Evolutionary conservation across 1,140 invertebrate genomes (phyloP).

Genomic region (Calosoma granatense): DNA sequence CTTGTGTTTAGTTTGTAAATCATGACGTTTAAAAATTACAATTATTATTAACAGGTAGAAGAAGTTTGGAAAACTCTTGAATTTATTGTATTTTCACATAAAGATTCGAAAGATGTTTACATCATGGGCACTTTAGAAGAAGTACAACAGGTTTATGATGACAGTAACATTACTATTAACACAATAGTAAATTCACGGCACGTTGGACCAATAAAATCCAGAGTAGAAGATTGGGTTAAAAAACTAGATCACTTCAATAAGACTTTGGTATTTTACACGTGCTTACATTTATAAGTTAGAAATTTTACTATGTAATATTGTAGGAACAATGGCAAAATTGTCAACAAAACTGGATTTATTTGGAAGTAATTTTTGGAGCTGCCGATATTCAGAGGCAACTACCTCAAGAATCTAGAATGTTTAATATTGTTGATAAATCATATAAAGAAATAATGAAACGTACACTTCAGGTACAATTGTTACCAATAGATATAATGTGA

Average conservation of each 20-base stretch:
- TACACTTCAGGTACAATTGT: constrained; percentile 46
- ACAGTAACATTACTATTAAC: constrained; percentile 74
- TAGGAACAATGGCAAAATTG: constrained; percentile 77
- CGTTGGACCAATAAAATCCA: constrained; percentile 67
- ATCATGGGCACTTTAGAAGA: constrained; percentile 76
- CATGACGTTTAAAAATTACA: neutral
- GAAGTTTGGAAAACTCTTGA: constrained; percentile 70
- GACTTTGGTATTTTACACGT: constrained; percentile 55
- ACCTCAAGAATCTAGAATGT: constrained; percentile 74
- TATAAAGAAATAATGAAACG: constrained; percentile 78
- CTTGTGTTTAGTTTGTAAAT: too few species aligned
- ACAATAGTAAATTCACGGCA: constrained; percentile 76
- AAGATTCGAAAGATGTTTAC: constrained; percentile 70
- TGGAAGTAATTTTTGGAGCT: constrained; percentile 82
- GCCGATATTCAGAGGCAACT: constrained; percentile 81
- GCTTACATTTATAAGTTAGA: neutral
- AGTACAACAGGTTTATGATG: constrained; percentile 68
- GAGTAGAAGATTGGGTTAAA: constrained; percentile 70
- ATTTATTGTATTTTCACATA: constrained; percentile 63
- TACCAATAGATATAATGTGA: neutral
- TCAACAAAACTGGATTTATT: constrained; percentile 76
- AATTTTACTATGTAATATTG: constrained; percentile 15
- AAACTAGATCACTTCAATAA: constrained; percentile 63
- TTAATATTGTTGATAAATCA: constrained; percentile 71
- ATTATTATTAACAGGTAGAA: constrained; percentile 42